A percentile compares a stretch with the other conserved stretches of the same genome.
These are phyloP conservation scores for Loripinus fragilis DNA, from an alignment of 2,888 invertebrate genomes.

Conservation along the genomic window DNA sequence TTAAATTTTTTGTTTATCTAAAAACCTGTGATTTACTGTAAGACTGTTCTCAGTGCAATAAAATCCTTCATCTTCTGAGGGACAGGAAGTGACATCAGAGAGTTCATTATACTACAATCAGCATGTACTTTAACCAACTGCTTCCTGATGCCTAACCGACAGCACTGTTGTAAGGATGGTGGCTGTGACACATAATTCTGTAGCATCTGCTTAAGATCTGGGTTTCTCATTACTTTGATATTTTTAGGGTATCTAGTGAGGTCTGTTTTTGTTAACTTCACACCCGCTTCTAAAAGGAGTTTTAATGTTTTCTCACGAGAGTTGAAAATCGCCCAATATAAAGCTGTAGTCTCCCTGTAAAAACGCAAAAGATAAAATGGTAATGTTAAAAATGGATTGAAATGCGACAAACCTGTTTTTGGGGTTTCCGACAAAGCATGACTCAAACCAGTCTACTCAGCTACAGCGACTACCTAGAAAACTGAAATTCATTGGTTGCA, in stretches of 20 bases:
- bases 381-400: too few relatives aligned
- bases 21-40: too few relatives aligned
- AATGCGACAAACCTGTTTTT: too few relatives aligned
- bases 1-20: too few relatives aligned
- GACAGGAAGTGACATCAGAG: slow-evolving; percentile 61
- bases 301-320: slow-evolving; percentile 56
- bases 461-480: too few relatives aligned
- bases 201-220: slow-evolving; percentile 43
- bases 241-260: slow-evolving; percentile 63
- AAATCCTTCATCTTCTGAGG: slow-evolving; percentile 50
- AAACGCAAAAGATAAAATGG: not conserved
- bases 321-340: slow-evolving; percentile 75
- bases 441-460: too few relatives aligned
- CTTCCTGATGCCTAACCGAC: slow-evolving; percentile 43
- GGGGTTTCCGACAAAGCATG: too few relatives aligned
- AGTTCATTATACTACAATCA: slow-evolving; percentile 51
- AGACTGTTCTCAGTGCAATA: slow-evolving; percentile 30
- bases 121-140: slow-evolving; percentile 37
- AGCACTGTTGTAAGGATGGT: slow-evolving; percentile 46
- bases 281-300: slow-evolving; percentile 63
- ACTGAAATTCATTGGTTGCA: too few relatives aligned
- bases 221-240: slow-evolving; percentile 66
- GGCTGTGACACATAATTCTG: slow-evolving; percentile 57
- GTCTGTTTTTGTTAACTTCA: slow-evolving; percentile 48
- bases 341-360: slow-evolving; percentile 62